phyloP scores from a whole-genome alignment of 2,113 vertebrate species.

The Saiga tatarica region DNA sequence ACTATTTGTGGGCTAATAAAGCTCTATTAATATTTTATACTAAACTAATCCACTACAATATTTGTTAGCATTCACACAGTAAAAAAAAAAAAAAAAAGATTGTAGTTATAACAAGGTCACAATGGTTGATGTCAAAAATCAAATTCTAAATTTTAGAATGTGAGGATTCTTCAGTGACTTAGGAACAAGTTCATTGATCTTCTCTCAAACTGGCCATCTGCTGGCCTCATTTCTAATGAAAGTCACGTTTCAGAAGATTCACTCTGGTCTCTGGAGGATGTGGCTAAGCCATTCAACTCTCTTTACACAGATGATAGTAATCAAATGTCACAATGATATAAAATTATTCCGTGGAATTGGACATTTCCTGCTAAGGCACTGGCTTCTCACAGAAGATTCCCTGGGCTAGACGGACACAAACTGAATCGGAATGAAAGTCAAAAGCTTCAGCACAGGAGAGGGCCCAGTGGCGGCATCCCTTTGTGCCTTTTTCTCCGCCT shows the following conservation, averaged over 20 bases:
- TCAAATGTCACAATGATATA: slow-evolving; percentile 39
- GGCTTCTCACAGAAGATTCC: neutral
- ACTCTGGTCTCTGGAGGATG: neutral
- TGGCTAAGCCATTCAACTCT: neutral
- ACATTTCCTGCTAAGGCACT: neutral
- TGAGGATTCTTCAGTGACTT: neutral
- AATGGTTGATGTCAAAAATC: neutral
- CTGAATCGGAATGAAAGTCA: neutral
- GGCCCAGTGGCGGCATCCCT: neutral
- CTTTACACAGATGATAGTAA: slow-evolving; percentile 41
- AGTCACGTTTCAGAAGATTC: neutral
- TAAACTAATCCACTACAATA: neutral
- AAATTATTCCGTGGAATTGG: neutral
- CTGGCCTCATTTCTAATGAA: neutral
- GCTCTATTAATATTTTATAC: neutral
- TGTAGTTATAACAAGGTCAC: neutral
- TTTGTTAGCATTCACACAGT: neutral
- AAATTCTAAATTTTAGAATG: neutral
- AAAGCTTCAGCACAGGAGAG: neutral
- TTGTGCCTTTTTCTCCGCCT: neutral
- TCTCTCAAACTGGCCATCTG: neutral
- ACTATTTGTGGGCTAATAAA: neutral
- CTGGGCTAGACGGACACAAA: neutral
- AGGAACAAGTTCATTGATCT: neutral
- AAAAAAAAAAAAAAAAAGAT: neutral